These are phyloP conservation scores for Campoplex nolae DNA, from an alignment of 2,888 invertebrate species.

Conservation along the genomic window DNA sequence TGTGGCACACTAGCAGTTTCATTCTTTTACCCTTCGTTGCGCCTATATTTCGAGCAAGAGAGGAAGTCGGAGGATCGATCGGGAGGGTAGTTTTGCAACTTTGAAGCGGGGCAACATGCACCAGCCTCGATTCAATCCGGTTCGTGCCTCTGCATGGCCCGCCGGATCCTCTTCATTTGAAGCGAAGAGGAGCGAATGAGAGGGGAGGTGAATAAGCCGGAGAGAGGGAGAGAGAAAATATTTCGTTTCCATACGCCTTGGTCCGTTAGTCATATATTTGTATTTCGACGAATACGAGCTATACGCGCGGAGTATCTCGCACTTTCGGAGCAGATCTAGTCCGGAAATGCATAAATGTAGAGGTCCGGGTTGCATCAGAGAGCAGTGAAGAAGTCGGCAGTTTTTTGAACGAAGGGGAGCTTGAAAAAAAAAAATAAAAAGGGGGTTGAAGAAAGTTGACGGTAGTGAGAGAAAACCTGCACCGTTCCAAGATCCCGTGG, in stretches of 20 bases:
- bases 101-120: conserved; percentile 25
- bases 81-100: conserved; percentile 30
- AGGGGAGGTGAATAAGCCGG: neutral
- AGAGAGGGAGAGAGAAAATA: conserved; percentile 36
- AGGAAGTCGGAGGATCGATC: conserved; percentile 31
- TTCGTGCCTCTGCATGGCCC: conserved; percentile 32
- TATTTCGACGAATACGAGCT: neutral
- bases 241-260: conserved; percentile 37
- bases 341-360: conserved; percentile 78
- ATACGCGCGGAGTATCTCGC: conserved; percentile 52
- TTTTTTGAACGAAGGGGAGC: conserved; percentile 33
- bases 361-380: conserved; percentile 64
- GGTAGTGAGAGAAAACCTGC: conserved; percentile 37
- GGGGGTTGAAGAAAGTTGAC: conserved; percentile 26
- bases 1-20: conserved; percentile 13
- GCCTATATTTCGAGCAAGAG: conserved; percentile 25
- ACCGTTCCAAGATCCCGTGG: conserved; percentile 36
- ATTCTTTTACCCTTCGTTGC: conserved; percentile 8
- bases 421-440: conserved; percentile 53
- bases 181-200: neutral
- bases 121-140: conserved; percentile 7
- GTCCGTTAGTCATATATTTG: conserved; percentile 17
- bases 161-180: conserved; percentile 5
- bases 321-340: conserved; percentile 60
- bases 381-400: conserved; percentile 68